Base-by-base conservation (phyloP, 2,888 invertebrate species). In the Zeuzera pyrina region DNA sequence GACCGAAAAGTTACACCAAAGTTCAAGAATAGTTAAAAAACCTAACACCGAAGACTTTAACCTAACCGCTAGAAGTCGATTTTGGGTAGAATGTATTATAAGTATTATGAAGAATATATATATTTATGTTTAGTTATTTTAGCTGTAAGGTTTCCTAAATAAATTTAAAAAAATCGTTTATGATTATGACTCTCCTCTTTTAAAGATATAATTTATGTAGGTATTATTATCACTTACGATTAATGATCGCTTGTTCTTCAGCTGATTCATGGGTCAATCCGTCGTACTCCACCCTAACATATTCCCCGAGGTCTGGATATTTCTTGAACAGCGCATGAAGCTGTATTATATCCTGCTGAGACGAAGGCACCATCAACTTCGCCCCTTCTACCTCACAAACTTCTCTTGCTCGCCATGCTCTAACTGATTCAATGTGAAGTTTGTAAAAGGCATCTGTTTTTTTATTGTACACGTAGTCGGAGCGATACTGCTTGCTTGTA, bases 391-490 rank as follows among this genome's bases (percentile, higher is more conserved):
- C n/a, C 1, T 25, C 13, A 34, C 74, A 74, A 0, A 47, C 16
- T 0, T 1, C 6, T 0, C 25, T 12, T 1, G 55, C 49, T 1
- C 11, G 8, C 11, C 8, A 12, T 1, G 13, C 16, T 0, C 12
- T 10, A 0, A 25, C 36, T 0, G 28, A 15, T 25, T 70, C 71
- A 0, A 57, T 52, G 35, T 77, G 76, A 0, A 77, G 44, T 36
- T 77, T 77, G 48, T 76, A 76, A 45, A 66, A 77, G 0, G 72
- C 61, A 33, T 69, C 53, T 0, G 66, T 55, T 19, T 47, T 51
- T 1, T 23, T 26, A 30, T 66, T 67, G 43, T 72, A 77, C 2
- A 39, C 53, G 30, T 76, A 77, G 39, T 77, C 77, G 0, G 35
- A 29, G 0, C 77, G 58, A 33, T 64, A 76, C 0, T 38, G 41